Evolutionary conservation across 2,888 invertebrate species (phyloP), one percentile per base, ranked within the genome.

Genomic region (Odontothrips loti): DNA sequence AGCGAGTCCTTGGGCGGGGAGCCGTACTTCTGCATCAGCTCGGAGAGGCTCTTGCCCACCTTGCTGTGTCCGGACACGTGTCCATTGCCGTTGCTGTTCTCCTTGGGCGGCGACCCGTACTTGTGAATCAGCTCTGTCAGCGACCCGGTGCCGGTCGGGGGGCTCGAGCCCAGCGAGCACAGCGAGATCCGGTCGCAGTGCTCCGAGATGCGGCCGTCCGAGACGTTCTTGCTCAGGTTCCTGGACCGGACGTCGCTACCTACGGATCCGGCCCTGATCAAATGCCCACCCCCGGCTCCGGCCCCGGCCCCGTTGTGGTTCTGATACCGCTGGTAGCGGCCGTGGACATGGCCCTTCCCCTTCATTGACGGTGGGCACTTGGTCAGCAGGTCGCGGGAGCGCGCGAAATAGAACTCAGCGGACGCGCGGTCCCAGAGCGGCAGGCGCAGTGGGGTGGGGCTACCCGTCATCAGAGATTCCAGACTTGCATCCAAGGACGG

Each of bases 391-490:
- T 93, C 93, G 9, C 92, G 90, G 0, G 93, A 93, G 85, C 92
- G 92, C 63, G 93, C 92, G 85, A 93, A 93, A 85, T 92, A 92
- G 85, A 92, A 93, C 86, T 93, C 93, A 0, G 92, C 92, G 17
- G 91, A 92, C n/a, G 92, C 92, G 86, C 92, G 92, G 86, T 93
- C 93, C 90, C 93, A 93, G 23, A 93, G 87, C 1, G 93, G 93
- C 79, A 93, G 88, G 83, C 91, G 89, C 79, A 88, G 83, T 0
- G 88, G 88, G 12, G 88, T 87, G 8, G 87, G 87, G 4, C 88
- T 88, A 17, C 87, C 87, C 12, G 10, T 23, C 68, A 75, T 75
- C n/a, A 88, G 85, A 8, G 88, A 88, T 82, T 89, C 88, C 82
- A 88, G 87, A 80, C 88, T 88, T 75, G 88, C 88, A 47, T 88